These are phyloP conservation scores for Brevipalpus yothersi DNA, from an alignment of 1,140 invertebrate genomes.

Conservation along the genomic window DNA sequence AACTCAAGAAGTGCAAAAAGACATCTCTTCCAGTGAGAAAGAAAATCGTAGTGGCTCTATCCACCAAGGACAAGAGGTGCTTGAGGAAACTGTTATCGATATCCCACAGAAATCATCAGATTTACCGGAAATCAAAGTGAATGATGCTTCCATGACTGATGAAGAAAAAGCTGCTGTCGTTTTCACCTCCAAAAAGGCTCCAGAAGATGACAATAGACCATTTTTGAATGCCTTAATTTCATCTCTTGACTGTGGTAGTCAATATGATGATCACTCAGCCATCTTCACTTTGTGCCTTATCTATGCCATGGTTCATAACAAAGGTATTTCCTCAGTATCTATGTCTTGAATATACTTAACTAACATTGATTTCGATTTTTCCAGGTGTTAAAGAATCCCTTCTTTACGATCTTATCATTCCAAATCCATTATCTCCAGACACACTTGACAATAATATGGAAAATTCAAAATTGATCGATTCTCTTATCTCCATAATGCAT, in stretches of 20 bases:
- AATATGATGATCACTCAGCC: conserved; percentile 76
- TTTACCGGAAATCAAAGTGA: not conserved
- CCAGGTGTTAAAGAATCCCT: conserved; percentile 1
- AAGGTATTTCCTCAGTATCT: conserved; percentile 32
- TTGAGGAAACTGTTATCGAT: no score
- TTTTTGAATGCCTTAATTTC: conserved; percentile 69
- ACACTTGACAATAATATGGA: conserved; percentile 23
- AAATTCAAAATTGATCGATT: conserved; percentile 47
- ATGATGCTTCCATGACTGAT: conserved; percentile 38
- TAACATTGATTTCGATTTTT: not conserved
- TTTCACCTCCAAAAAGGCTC: not conserved
- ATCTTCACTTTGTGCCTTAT: conserved; percentile 74
- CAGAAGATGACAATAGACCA: conserved; percentile 28
- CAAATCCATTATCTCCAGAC: conserved; percentile 18
- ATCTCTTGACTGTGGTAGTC: conserved; percentile 42
- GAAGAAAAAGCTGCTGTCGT: conserved; percentile 41
- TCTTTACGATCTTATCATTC: conserved; percentile 5
- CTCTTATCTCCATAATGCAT: conserved; percentile 47
- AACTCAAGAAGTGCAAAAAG: not conserved
- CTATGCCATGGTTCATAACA: conserved; percentile 76
- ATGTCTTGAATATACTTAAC: not conserved
- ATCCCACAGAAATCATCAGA: no score
- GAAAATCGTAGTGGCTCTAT: no score
- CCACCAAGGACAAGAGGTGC: no score
- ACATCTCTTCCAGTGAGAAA: no score